Percentiles rank a stretch among this genome's conserved stretches.
Evolutionary conservation across 2,797 vertebrate species (phyloP).

Genomic region (Benthosema pterotum): DNA sequence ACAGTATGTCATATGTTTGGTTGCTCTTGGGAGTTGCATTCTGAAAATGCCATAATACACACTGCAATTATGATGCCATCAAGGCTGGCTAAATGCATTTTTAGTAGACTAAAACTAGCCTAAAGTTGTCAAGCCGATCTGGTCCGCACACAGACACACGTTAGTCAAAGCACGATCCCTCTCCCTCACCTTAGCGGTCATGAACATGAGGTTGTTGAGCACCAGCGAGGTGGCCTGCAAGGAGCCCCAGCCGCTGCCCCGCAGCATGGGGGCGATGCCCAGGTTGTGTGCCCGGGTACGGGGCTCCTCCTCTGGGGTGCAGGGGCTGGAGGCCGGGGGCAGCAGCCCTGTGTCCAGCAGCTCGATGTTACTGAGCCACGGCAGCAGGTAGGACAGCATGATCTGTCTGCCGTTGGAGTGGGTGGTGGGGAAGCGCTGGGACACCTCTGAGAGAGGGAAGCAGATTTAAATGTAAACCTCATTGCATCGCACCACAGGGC

Average conservation of each 20-base stretch:
- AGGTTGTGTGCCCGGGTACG: constrained; percentile 74
- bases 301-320: constrained; percentile 90
- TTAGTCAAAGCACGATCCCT: too few species aligned
- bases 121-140: too few species aligned
- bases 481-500: too few species aligned
- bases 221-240: constrained; percentile 95
- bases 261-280: constrained; percentile 80
- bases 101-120: too few species aligned
- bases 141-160: too few species aligned
- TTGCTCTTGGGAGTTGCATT: background rate
- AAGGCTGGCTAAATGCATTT: too few species aligned
- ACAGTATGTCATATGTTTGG: too few species aligned
- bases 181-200: constrained; percentile 93
- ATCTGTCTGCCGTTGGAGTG: constrained; percentile 97
- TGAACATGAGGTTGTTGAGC: constrained; percentile 99
- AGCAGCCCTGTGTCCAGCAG: constrained; percentile 93
- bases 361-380: constrained; percentile 97
- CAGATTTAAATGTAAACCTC: too few species aligned
- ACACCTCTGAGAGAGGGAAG: constrained; percentile 85
- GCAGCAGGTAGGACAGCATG: constrained; percentile 97
- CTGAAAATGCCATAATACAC: too few species aligned
- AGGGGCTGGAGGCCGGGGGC: constrained; percentile 93
- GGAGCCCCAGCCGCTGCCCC: constrained; percentile 96
- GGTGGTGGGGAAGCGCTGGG: constrained; percentile 95
- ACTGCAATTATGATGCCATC: too few species aligned